These are phyloP conservation scores for Fistularia tabacaria DNA, from an alignment of 2,797 vertebrate species.

Conservation along the genomic window DNA sequence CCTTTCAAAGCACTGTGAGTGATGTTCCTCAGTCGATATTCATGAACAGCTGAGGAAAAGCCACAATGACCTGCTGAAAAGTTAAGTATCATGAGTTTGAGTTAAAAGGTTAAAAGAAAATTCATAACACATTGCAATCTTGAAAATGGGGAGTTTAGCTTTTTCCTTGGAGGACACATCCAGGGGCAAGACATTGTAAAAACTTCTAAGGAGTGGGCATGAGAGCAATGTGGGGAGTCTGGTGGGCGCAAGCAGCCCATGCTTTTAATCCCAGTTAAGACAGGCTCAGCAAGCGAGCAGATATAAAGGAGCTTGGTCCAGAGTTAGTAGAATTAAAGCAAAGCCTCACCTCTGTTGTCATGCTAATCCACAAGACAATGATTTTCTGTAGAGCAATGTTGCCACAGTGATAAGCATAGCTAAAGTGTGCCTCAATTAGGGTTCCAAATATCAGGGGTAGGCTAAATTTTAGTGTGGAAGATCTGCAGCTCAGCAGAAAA, in stretches of 20 bases:
- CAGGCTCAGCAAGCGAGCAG: conserved; percentile 49
- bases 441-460: conserved; percentile 35
- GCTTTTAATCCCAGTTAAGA: conserved; percentile 70
- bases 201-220: conserved; percentile 5
- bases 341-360: conserved; percentile 71
- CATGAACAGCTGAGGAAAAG: too few relatives aligned
- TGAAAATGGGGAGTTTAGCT: too few relatives aligned
- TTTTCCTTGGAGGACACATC: too few relatives aligned
- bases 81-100: too few relatives aligned
- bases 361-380: conserved; percentile 73
- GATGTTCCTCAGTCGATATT: too few relatives aligned
- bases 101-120: too few relatives aligned
- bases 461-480: not conserved
- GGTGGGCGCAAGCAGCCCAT: conserved; percentile 20
- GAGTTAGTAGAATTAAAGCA: conserved; percentile 70
- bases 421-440: conserved; percentile 65
- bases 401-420: conserved; percentile 67
- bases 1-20: too few relatives aligned
- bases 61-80: too few relatives aligned
- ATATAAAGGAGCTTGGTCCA: conserved; percentile 64
- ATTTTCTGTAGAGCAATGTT: conserved; percentile 67
- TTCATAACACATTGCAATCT: too few relatives aligned
- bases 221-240: conserved; percentile 23
- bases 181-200: too few relatives aligned
- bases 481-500: not conserved